A percentile compares a stretch with the other conserved stretches of the same genome.
Conservation (phyloP, 2,113 vertebrate species). For the Platysternon megacephalum region DNA sequence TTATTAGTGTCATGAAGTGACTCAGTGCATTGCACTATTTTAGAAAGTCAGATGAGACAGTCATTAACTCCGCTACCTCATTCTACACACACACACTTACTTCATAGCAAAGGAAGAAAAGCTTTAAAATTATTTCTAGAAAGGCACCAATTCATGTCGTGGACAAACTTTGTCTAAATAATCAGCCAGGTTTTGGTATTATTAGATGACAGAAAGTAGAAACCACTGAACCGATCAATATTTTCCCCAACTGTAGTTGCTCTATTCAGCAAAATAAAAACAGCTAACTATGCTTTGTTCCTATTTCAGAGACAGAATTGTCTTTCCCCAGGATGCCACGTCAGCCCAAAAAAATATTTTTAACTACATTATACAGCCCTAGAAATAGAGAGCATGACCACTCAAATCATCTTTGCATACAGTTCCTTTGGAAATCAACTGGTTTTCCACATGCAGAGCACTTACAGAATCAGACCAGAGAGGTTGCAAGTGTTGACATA, state of each 20-base stretch:
- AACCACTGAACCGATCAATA: background rate
- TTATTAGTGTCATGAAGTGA: constrained; percentile 63
- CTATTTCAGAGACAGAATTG: background rate
- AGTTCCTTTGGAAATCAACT: background rate
- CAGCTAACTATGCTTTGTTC: fast-evolving
- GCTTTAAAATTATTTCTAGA: background rate
- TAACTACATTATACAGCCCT: background rate
- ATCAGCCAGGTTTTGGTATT: background rate
- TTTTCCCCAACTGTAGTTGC: background rate
- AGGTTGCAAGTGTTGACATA: background rate
- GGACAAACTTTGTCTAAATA: background rate
- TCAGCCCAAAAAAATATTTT: background rate
- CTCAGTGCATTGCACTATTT: constrained; percentile 64
- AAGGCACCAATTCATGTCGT: background rate
- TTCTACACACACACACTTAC: background rate
- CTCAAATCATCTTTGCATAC: background rate
- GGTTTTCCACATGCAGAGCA: background rate
- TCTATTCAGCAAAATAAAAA: background rate
- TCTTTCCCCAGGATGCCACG: background rate
- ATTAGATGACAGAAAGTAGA: background rate
- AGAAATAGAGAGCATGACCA: background rate
- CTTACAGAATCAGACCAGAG: fast-evolving
- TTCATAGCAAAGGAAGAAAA: constrained; percentile 40
- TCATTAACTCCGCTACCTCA: constrained; percentile 50
- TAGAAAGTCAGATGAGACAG: constrained; percentile 47